Evolutionary conservation across 2,113 vertebrate species (phyloP), one percentile per base, ranked within the genome.

Genomic region (Leptobrachium ailaonicum): DNA sequence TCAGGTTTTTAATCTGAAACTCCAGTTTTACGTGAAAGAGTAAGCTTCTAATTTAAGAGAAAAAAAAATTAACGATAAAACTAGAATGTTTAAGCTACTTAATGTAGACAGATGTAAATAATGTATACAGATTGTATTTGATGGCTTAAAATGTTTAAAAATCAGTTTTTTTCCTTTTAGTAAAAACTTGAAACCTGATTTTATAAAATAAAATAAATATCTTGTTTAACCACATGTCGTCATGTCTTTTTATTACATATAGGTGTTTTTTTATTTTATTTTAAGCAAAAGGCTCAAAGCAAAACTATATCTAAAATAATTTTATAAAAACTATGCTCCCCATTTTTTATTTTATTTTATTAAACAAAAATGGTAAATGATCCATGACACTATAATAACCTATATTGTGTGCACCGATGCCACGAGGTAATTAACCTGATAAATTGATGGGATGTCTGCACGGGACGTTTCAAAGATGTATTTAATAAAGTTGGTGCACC

Each of bases 111-210:
- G 50, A 53, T 76, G 75, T 76, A 76, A 7, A 76, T 76, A 75
- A 76, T 76, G 74, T 76, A 66, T 66, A 76, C 74, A 76, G 45
- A 76, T 66, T 76, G 74, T 76, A 76, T 67, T 68, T 68, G 75
- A 76, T 54, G 63, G 75, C 75, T 76, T 67, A 53, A 66, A 54
- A 67, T 76, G 43, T 76, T 76, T 76, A 66, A 75, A 53, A 50
- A 40, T 2, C 47, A 32, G 64, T 75, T 76, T 68, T 56, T 76
- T 76, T 76, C 56, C 45, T 76, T 76, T 68, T 68, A 67, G 64
- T 76, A 54, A 76, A 68, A 68, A 67, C 63, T 5, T 41, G 70
- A 72, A 50, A 54, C 6, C 64, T 76, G 75, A 54, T 76, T 76
- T 76, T 76, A 76, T 76, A 32, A 54, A 76, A 76, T 63, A 60